Percentiles rank a stretch among this genome's conserved stretches.
Conservation (phyloP, 2,888 invertebrate species). For the Clivina fossor region DNA sequence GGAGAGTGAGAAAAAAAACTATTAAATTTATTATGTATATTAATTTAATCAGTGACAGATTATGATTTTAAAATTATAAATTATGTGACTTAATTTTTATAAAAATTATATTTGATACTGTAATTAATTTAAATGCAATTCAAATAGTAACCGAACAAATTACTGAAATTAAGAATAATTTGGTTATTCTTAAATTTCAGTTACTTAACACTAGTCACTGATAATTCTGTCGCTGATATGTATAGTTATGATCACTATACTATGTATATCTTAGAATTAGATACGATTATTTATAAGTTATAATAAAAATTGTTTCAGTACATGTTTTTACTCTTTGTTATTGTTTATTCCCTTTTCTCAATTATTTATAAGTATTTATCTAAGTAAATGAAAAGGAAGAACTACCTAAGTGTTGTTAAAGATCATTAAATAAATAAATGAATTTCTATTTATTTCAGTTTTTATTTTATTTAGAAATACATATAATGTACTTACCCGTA, state of each 20-base stretch:
- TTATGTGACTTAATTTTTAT: too few relatives aligned
- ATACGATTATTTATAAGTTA: constrained; percentile 24
- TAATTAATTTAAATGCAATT: too few relatives aligned
- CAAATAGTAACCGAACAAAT: too few relatives aligned
- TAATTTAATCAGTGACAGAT: constrained; percentile 18
- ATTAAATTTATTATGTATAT: constrained; percentile 12
- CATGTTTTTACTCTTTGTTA: constrained; percentile 28
- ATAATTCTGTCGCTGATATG: constrained; percentile 16
- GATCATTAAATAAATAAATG: constrained; percentile 26
- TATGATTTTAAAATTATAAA: too few relatives aligned
- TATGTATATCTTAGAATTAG: constrained; percentile 19
- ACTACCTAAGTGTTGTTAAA: constrained; percentile 28
- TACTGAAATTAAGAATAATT: too few relatives aligned
- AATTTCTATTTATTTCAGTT: constrained; percentile 24
- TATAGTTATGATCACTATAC: constrained; percentile 10
- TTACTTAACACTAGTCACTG: too few relatives aligned
- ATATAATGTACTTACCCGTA: too few relatives aligned
- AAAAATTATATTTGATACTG: too few relatives aligned
- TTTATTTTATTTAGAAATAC: too few relatives aligned
- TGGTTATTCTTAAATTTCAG: too few relatives aligned
- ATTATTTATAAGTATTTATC: constrained; percentile 20
- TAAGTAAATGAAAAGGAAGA: constrained; percentile 20
- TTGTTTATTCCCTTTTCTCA: constrained; percentile 23
- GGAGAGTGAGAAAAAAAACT: constrained; percentile 22
- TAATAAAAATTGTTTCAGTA: constrained; percentile 26